These are phyloP conservation scores for Acrocephalus arundinaceus DNA, from an alignment of 2,113 vertebrate species.

Conservation along the genomic window DNA sequence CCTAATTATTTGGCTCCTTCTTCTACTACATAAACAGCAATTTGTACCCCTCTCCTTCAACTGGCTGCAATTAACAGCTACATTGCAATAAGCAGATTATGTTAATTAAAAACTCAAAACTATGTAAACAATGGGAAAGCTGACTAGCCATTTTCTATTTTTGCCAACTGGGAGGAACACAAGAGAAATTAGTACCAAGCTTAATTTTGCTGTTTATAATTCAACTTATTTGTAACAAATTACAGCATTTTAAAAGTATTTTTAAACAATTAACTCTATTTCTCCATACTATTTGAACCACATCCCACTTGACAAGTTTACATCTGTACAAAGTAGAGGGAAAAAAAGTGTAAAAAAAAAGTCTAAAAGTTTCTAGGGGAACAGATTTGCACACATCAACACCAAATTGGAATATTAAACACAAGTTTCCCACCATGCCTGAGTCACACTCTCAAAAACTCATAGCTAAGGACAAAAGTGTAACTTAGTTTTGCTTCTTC, in stretches of 20 bases:
- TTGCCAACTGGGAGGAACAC: constrained; percentile 56
- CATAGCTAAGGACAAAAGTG: constrained; percentile 31
- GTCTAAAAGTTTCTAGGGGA: background rate
- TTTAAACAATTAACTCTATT: background rate
- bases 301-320: background rate
- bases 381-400: background rate
- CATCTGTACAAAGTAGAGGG: background rate
- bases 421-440: background rate
- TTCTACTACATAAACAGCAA: constrained; percentile 63
- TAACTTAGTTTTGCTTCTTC: background rate
- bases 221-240: constrained; percentile 48
- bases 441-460: constrained; percentile 27
- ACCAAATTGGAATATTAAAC: background rate
- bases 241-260: background rate
- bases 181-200: constrained; percentile 46
- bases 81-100: constrained; percentile 67
- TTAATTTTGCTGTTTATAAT: constrained; percentile 49
- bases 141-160: constrained; percentile 68
- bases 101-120: constrained; percentile 68
- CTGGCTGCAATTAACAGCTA: constrained; percentile 65
- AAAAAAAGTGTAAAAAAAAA: background rate
- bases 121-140: constrained; percentile 67
- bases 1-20: constrained; percentile 67
- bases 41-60: constrained; percentile 67
- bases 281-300: background rate